Evolutionary conservation across 1,140 invertebrate genomes (phyloP).

Genomic region (Samia ricini): DNA sequence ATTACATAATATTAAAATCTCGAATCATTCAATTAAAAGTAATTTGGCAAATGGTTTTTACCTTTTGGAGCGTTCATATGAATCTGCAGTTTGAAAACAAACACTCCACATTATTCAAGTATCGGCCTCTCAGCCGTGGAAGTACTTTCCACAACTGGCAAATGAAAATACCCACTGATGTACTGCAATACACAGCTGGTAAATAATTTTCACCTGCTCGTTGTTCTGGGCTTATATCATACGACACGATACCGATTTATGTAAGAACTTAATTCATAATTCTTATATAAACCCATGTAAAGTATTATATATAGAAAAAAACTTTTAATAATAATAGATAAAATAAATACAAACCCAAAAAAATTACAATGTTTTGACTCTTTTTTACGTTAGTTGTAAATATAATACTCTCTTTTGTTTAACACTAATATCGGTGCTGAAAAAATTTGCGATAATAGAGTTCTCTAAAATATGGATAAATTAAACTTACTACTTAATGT

Average conservation of each 20-base stretch:
- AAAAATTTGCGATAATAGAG: too few species aligned
- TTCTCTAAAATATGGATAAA: too few species aligned
- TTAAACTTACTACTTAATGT: too few species aligned
- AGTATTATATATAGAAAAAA: too few species aligned
- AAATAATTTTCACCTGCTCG: conserved; percentile 24
- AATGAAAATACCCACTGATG: conserved; percentile 20
- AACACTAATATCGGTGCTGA: too few species aligned
- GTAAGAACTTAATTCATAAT: too few species aligned
- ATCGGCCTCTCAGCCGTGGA: conserved; percentile 4
- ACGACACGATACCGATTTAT: neutral
- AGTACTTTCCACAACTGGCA: conserved; percentile 9
- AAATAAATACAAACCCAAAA: too few species aligned
- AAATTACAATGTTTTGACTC: too few species aligned
- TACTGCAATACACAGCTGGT: conserved; percentile 5
- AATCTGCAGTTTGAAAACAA: neutral
- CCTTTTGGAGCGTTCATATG: neutral
- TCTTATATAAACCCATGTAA: too few species aligned
- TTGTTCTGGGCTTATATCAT: neutral
- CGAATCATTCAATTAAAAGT: neutral
- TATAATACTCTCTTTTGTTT: too few species aligned
- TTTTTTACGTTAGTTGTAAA: too few species aligned
- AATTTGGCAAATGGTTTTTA: neutral
- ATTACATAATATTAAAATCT: neutral
- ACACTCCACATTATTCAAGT: conserved; percentile 3
- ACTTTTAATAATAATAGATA: too few species aligned